A percentile compares a stretch with the other conserved stretches of the same genome.
Evolutionary conservation across 2,888 invertebrate genomes (phyloP).

Genomic region (Nymphalis c-album): DNA sequence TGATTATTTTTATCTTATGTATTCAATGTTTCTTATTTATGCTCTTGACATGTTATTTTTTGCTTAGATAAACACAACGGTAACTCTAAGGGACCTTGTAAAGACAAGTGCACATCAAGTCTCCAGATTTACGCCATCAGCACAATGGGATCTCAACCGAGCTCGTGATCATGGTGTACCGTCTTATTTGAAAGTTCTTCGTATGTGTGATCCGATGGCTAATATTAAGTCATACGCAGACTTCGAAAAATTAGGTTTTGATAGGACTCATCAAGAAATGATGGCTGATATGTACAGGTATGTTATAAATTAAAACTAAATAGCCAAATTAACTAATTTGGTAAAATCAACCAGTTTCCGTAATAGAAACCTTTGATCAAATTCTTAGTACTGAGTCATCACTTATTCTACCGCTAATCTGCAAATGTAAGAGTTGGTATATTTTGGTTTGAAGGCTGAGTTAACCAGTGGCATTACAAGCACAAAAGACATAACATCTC

Average conservation of each 20-base stretch:
- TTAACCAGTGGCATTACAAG: too few relatives aligned
- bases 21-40: too few relatives aligned
- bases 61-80: slow-evolving; percentile 80
- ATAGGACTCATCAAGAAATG: slow-evolving; percentile 81
- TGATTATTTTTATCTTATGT: neutral
- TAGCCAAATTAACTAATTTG: too few relatives aligned
- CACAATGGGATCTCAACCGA: slow-evolving; percentile 74
- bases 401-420: too few relatives aligned
- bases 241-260: slow-evolving; percentile 80
- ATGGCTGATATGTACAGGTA: slow-evolving; percentile 86
- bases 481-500: too few relatives aligned
- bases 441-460: too few relatives aligned
- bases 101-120: slow-evolving; percentile 84
- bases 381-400: too few relatives aligned
- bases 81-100: slow-evolving; percentile 83
- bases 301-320: too few relatives aligned
- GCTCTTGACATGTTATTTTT: too few relatives aligned
- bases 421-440: too few relatives aligned
- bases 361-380: too few relatives aligned
- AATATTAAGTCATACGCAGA: slow-evolving; percentile 80
- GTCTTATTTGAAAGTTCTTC: slow-evolving; percentile 85
- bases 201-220: slow-evolving; percentile 83
- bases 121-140: slow-evolving; percentile 79
- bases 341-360: too few relatives aligned
- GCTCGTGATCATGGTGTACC: slow-evolving; percentile 91